phyloP scores from a whole-genome alignment of 2,888 invertebrate species.

The Leptothorax acervorum region DNA sequence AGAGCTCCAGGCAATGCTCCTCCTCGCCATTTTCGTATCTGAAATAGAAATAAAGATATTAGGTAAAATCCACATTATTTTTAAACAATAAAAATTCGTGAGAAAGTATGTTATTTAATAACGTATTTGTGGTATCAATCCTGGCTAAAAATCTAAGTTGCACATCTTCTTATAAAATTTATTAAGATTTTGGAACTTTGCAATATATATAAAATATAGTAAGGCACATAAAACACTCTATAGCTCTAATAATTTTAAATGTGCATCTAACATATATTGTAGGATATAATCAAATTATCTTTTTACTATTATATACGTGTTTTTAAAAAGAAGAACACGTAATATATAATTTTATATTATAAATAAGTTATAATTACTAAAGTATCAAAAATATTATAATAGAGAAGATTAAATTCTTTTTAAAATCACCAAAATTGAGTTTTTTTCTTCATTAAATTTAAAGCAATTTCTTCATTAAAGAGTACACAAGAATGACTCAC shows the following conservation, averaged over 20 bases:
- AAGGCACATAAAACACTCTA: too few relatives aligned
- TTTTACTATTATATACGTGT: not conserved
- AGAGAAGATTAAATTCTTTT: not conserved
- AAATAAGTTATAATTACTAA: not conserved
- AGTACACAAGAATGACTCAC: not conserved
- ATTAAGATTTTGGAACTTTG: too few relatives aligned
- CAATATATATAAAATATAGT: too few relatives aligned
- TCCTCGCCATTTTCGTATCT: constrained; percentile 97
- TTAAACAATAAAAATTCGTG: not conserved
- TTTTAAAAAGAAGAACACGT: not conserved
- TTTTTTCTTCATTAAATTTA: not conserved
- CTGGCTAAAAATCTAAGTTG: not conserved
- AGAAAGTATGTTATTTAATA: not conserved
- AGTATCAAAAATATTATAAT: constrained; percentile 1
- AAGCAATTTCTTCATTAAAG: not conserved
- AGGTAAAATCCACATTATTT: not conserved
- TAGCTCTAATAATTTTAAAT: too few relatives aligned
- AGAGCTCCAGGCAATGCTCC: constrained; percentile 95
- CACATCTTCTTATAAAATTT: not conserved
- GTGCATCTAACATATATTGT: too few relatives aligned
- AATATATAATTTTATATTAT: constrained; percentile 12
- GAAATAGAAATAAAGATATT: constrained; percentile 35
- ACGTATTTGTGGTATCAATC: not conserved
- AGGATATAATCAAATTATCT: too few relatives aligned
- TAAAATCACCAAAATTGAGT: not conserved